phyloP scores from a whole-genome alignment of 1,140 invertebrate genomes.

The Oedothorax gibbosus region DNA sequence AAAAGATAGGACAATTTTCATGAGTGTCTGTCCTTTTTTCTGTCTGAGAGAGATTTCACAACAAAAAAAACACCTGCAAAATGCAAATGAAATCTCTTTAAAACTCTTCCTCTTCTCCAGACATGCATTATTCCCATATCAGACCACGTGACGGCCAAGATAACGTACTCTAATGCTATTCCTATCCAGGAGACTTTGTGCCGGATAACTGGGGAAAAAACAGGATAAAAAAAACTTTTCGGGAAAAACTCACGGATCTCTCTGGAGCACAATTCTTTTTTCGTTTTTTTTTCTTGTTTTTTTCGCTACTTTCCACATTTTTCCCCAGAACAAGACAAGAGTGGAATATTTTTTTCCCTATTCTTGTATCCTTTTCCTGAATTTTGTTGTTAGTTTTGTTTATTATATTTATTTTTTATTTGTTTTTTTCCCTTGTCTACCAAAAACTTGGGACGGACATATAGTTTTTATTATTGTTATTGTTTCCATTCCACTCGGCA shows the following conservation, averaged over 20 bases:
- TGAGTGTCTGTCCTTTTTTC: too few relatives aligned
- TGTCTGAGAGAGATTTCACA: too few relatives aligned
- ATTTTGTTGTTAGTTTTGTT: not conserved
- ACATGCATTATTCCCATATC: conserved; percentile 39
- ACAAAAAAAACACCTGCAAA: not conserved
- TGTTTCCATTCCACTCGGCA: not conserved
- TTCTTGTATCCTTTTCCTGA: not conserved
- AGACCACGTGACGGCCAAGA: conserved; percentile 27
- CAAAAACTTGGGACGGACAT: conserved; percentile 12
- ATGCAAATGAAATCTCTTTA: conserved; percentile 52
- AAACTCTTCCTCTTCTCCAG: conserved; percentile 17
- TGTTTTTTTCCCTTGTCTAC: not conserved
- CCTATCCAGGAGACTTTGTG: conserved; percentile 9
- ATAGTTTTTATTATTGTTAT: conserved; percentile 56
- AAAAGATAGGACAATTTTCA: too few relatives aligned
- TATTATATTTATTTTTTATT: conserved; percentile 17
- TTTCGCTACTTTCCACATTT: conserved; percentile 42
- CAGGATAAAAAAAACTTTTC: not conserved
- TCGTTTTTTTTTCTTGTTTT: not conserved
- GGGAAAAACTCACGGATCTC: conserved; percentile 33
- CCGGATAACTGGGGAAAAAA: too few relatives aligned
- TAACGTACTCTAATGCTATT: conserved; percentile 53
- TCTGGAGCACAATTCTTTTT: conserved; percentile 46
- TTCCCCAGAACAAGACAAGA: conserved; percentile 42
- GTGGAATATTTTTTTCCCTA: not conserved